phyloP scores from a whole-genome alignment of 53 echinoderm and acorn worm genomes.

The Luidia sarsii region DNA sequence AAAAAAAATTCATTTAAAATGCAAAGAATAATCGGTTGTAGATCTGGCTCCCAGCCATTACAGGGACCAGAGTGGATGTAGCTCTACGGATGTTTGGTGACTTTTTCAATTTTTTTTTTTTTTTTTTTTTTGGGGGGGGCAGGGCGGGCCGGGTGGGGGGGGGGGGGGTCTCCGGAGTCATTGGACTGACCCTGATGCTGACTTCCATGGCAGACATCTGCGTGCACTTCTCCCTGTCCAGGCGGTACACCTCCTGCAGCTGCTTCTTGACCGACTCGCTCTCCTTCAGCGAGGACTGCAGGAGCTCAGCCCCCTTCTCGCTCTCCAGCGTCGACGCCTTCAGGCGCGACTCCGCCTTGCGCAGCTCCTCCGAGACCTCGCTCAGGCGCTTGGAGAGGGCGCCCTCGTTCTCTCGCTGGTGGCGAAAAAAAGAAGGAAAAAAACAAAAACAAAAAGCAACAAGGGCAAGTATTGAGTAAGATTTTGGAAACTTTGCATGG shows the following conservation, averaged over 20 bases:
- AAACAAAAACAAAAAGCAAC: not conserved
- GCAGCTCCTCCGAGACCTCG: conserved; percentile 84
- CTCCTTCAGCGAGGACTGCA: conserved; percentile 59
- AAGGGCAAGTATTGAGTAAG: not conserved
- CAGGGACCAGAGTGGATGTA: too few relatives aligned
- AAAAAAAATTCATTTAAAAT: too few relatives aligned
- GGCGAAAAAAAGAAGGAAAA: not conserved
- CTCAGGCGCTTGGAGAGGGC: conserved; percentile 81
- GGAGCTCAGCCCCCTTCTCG: conserved; percentile 48
- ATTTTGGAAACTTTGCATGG: too few relatives aligned
- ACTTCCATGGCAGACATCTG: conserved; percentile 71
- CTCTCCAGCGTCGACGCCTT: conserved; percentile 60
- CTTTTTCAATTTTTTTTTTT: too few relatives aligned
- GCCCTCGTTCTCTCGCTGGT: conserved; percentile 72
- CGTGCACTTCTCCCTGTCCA: conserved; percentile 70
- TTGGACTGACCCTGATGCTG: conserved; percentile 85
- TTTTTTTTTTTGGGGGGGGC: too few relatives aligned
- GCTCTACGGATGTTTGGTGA: too few relatives aligned
- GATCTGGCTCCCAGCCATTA: too few relatives aligned
- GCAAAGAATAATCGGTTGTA: too few relatives aligned
- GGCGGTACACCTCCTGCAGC: conserved; percentile 62
- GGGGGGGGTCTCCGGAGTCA: too few relatives aligned
- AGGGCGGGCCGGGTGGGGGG: too few relatives aligned
- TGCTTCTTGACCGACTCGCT: conserved; percentile 62
- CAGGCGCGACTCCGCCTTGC: conserved; percentile 71